Evolutionary conservation across 2,888 invertebrate genomes (phyloP), one percentile per base, ranked within the genome.

Genomic region (Dicyrtomina minuta): DNA sequence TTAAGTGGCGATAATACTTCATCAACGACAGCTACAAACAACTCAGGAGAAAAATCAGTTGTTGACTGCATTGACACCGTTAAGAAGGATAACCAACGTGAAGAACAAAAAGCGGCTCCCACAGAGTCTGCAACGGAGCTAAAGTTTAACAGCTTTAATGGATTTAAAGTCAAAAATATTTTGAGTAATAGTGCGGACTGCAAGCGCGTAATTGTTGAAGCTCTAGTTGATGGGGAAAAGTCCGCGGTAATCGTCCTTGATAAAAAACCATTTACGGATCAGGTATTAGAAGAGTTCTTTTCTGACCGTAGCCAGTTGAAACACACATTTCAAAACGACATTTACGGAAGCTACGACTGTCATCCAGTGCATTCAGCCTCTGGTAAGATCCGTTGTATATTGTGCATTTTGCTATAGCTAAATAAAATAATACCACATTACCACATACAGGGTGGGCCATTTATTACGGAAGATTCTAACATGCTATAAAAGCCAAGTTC

Each of bases 271-370:
- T 93, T 94, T 81, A 86, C 87, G 46, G 87, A 87, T 73, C 86
- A 88, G 56, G 84, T 86, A 77, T 83, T 90, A 68, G 83, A 83
- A 27, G 80, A 82, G 13, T 72, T 80, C 12, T 75, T 92, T 78
- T 86, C 86, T 41, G 82, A 82, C 12, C 86, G 88, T 1, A 86
- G 87, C 24, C 81, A 83, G 70, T 82, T 90, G 2, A 83, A 85
- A 41, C 87, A 88, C 73, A 84, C 87, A 69, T 90, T 90, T 80
- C 85, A 88, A 39, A 94, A 94, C 83, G 92, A 93, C 81, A 89
- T 93, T 80, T 94, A 93, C 81, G 90, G 90, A 15, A 90, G 89
- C 80, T 93, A 89, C 81, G 87, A 88, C 79, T 90, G 89, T 82
- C 87, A 86, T 77, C 89, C 89, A 0, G 83, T 82, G 6, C 79